Evolutionary conservation across 2,888 invertebrate genomes (phyloP), one percentile per base, ranked within the genome.

Genomic region (Ypsolopha sequella): DNA sequence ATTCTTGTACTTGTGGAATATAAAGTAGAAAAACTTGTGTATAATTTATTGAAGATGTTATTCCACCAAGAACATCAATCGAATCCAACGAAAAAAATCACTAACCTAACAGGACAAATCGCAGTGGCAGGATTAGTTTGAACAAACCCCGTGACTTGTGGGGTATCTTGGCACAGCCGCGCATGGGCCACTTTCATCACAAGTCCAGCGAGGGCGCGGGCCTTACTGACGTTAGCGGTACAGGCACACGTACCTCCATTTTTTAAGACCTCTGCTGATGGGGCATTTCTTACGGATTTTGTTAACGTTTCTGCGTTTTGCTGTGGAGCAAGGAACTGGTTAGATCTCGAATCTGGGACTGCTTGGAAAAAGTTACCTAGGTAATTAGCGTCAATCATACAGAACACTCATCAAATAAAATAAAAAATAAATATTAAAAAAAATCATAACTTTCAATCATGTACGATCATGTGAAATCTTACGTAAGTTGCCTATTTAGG

Each of bases 111-210:
- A 10, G 81, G 80, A 1, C 82, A 79, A 48, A 86, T 72, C 6
- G 80, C 63, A 62, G 81, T 74, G 48, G 67, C 57, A 1, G 72
- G 60, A 48, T 84, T 74, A 6, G 81, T 75, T 63, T 81, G 81
- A 6, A 82, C 79, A 54, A 73, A 85, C 10, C 79, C 85, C 0
- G 79, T 69, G 6, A 86, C 65, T 54, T 66, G 67, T 0, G 82
- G 79, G 7, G 74, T 54, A 53, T 84, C 80, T 7, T 74, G 63
- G 57, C 85, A 82, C 6, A 81, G 56, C 6, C 81, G 57, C 0
- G 76, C 85, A 54, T 76, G 71, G 0, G 82, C 73, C 9, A 85
- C 76, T 53, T 75, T 76, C 1, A 66, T 70, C n/a, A 84, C 82
- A 9, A 85, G 63, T 4, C 74, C 71, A 1, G 80, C 75, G 10